These are phyloP conservation scores for Agrilus planipennis DNA, from an alignment of 1,140 invertebrate genomes.

Conservation along the genomic window DNA sequence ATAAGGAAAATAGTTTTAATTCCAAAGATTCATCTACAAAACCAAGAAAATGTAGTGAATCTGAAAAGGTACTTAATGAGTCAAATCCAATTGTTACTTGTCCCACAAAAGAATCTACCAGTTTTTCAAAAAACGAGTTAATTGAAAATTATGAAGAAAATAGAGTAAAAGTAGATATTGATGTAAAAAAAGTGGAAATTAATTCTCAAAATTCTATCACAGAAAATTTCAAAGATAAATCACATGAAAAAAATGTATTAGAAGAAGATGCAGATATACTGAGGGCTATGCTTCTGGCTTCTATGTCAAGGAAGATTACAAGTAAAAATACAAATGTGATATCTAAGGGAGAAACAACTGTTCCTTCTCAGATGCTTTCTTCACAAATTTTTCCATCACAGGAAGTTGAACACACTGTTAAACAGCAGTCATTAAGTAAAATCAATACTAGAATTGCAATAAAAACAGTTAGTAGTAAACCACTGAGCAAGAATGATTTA, in stretches of 20 bases:
- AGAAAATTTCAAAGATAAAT: slow-evolving; percentile 7
- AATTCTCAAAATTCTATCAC: not conserved
- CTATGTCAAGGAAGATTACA: slow-evolving; percentile 31
- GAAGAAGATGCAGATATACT: slow-evolving; percentile 33
- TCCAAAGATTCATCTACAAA: no score
- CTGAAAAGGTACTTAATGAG: no score
- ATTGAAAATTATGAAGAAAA: slow-evolving; percentile 5
- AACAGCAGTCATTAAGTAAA: no score
- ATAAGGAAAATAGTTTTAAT: slow-evolving; percentile 1
- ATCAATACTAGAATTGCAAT: no score
- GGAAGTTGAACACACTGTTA: no score
- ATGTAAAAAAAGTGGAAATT: no score
- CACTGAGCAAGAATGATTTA: no score
- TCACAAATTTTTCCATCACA: slow-evolving; percentile 1
- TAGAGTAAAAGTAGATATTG: slow-evolving; percentile 9
- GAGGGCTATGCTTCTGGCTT: slow-evolving; percentile 29
- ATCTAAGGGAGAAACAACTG: not conserved
- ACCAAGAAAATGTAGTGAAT: no score
- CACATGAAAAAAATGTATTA: slow-evolving; percentile 9
- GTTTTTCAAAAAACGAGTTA: no score
- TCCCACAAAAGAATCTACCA: no score
- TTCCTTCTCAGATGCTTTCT: not conserved
- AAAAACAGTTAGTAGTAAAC: no score
- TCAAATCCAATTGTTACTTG: no score
- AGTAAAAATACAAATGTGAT: slow-evolving; percentile 11